phyloP scores from a whole-genome alignment of 2,113 vertebrate species.

The Andinoacara biseriatus region DNA sequence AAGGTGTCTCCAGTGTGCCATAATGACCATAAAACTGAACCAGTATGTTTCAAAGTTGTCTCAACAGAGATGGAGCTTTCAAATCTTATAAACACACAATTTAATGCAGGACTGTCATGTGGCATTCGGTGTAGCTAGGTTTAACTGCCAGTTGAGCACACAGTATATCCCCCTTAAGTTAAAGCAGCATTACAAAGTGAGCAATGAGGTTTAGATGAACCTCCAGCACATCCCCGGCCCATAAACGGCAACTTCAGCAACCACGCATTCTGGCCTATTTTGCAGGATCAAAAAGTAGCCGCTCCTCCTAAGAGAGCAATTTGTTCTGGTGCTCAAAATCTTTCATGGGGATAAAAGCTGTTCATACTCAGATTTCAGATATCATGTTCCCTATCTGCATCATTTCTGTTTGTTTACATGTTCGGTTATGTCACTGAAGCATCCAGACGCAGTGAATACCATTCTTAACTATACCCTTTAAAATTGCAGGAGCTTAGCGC shows the following conservation, averaged over 20 bases:
- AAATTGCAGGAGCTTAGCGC: slow-evolving; percentile 44
- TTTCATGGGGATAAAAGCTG: neutral
- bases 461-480: slow-evolving; percentile 19
- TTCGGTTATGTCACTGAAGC: neutral
- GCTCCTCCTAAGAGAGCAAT: neutral
- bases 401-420: neutral
- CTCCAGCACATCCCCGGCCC: neutral
- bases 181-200: neutral
- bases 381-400: neutral
- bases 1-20: neutral
- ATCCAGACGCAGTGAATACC: neutral
- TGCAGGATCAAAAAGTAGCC: slow-evolving; percentile 37
- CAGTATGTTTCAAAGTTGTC: neutral
- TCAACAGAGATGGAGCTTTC: neutral
- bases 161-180: neutral
- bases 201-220: slow-evolving; percentile 1
- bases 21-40: neutral
- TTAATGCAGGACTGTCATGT: neutral
- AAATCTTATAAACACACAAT: neutral
- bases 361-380: slow-evolving; percentile 7
- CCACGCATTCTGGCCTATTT: slow-evolving; percentile 24
- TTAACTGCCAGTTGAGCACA: neutral
- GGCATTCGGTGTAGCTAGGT: no score
- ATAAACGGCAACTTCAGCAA: neutral
- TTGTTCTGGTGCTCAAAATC: neutral